A percentile compares a stretch with the other conserved stretches of the same genome.
phyloP scores from a whole-genome alignment of 2,113 vertebrate species.

The Syrrhaptes paradoxus region DNA sequence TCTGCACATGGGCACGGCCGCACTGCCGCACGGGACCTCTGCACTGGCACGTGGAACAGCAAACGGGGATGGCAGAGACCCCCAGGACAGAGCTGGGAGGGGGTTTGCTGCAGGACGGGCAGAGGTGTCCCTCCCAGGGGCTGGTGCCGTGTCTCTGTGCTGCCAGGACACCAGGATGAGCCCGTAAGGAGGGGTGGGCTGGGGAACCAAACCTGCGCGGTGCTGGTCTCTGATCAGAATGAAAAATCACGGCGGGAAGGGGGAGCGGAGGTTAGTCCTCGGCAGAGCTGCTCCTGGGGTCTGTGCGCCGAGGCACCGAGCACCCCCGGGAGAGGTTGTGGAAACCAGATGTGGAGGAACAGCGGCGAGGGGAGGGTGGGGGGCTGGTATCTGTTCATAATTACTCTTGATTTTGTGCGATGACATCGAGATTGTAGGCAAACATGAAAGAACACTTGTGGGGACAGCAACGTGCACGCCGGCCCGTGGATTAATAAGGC shows the following conservation, averaged over 20 bases:
- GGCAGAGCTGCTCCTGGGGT: background rate
- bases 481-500: conserved; percentile 70
- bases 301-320: background rate
- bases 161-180: rapidly evolving
- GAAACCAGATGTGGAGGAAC: conserved; percentile 88
- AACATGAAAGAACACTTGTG: conserved; percentile 79
- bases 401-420: conserved; percentile 88
- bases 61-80: background rate
- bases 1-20: rapidly evolving
- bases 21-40: background rate
- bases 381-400: conserved; percentile 85
- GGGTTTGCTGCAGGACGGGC: background rate
- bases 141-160: background rate
- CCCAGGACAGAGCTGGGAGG: rapidly evolving
- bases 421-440: conserved; percentile 81
- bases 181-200: background rate
- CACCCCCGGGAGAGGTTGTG: conserved; percentile 73
- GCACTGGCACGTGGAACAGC: background rate
- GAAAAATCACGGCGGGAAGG: background rate
- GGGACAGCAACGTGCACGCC: conserved; percentile 62
- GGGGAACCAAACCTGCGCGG: background rate
- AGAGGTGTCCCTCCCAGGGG: background rate
- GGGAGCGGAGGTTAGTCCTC: background rate
- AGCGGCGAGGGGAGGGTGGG: conserved; percentile 17
- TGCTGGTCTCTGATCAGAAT: background rate